Conservation (phyloP, 1,140 invertebrate genomes). For the Eurytemora carolleeae region DNA sequence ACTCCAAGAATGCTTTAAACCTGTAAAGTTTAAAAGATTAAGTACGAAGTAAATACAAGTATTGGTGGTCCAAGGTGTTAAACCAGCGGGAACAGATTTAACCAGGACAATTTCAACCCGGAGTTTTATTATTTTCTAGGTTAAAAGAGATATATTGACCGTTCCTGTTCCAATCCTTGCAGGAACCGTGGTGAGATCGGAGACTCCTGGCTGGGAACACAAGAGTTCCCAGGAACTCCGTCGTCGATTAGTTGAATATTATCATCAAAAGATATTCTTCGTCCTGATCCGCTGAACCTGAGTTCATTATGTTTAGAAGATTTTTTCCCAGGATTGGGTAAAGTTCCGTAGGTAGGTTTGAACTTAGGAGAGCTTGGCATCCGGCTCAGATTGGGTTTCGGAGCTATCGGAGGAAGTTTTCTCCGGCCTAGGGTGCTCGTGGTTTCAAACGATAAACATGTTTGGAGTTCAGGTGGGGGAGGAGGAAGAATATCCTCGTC, state of each 20-base stretch:
- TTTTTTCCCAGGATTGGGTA: background rate
- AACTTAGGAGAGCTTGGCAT: background rate
- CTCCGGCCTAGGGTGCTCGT: background rate
- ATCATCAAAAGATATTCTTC: slow-evolving; percentile 11
- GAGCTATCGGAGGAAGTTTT: background rate
- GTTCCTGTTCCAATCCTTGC: no score
- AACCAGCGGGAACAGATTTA: no score
- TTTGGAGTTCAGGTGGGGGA: slow-evolving; percentile 2
- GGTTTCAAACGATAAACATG: background rate
- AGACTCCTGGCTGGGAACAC: no score
- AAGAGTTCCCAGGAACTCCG: no score
- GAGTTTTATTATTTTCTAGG: no score
- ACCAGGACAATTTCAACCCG: no score
- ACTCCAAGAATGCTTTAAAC: no score
- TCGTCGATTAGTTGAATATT: slow-evolving; percentile 10
- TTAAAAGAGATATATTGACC: no score
- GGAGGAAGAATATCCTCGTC: background rate
- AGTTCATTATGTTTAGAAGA: background rate
- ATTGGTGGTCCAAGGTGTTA: no score
- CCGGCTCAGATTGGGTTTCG: background rate
- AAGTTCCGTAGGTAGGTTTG: background rate
- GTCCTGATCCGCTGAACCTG: background rate
- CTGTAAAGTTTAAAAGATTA: no score
- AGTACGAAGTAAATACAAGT: no score
- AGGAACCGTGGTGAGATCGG: no score